Conservation (phyloP, 2,797 vertebrate genomes). For the Craterocephalus amniculus region DNA sequence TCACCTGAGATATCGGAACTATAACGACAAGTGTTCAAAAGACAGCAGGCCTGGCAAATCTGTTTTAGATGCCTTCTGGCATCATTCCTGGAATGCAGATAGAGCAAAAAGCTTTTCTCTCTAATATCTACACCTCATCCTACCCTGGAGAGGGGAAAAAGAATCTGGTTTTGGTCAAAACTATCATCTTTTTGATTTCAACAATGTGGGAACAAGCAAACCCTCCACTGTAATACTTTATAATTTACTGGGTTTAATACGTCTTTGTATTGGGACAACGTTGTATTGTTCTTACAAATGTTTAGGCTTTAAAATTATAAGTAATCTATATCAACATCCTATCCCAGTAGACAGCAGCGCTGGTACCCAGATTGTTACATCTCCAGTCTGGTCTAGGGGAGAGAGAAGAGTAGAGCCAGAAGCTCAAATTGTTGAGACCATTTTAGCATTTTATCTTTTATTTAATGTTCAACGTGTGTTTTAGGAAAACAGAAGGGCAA, state of each 20-base stretch:
- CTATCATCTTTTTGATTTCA: slow-evolving; percentile 39
- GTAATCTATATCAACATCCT: not conserved
- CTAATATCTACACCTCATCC: slow-evolving; percentile 46
- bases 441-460: not conserved
- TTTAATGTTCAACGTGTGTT: not conserved
- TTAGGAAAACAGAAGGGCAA: not conserved
- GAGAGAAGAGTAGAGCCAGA: not conserved
- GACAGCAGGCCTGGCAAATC: slow-evolving; percentile 66
- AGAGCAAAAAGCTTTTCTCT: slow-evolving; percentile 27
- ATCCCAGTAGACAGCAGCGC: not conserved
- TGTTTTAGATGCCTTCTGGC: slow-evolving; percentile 64
- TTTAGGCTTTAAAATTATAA: slow-evolving; percentile 3
- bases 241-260: slow-evolving; percentile 13
- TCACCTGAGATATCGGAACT: slow-evolving; percentile 72
- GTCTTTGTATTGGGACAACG: not conserved
- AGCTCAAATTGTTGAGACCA: not conserved
- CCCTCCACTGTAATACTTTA: slow-evolving; percentile 10
- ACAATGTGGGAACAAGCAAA: slow-evolving; percentile 11
- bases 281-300: not conserved
- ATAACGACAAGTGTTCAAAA: slow-evolving; percentile 77
- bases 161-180: slow-evolving; percentile 31
- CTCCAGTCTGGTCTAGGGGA: not conserved
- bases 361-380: not conserved
- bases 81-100: slow-evolving; percentile 53
- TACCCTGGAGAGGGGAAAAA: slow-evolving; percentile 27